phyloP scores from a whole-genome alignment of 2,797 vertebrate genomes.

The Mus caroli region DNA sequence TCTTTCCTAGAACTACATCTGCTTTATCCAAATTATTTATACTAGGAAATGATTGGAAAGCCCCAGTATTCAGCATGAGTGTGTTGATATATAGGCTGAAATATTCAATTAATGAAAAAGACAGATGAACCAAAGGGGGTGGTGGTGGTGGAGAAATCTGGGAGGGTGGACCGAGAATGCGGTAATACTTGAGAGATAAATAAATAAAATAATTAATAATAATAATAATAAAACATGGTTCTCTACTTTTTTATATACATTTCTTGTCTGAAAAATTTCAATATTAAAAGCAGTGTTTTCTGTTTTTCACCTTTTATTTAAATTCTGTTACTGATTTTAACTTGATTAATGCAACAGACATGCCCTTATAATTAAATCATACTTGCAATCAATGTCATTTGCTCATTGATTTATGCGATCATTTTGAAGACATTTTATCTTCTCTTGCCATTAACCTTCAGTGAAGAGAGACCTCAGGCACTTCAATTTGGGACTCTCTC shows the following conservation, averaged over 20 bases:
- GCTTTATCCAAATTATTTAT: too few relatives aligned
- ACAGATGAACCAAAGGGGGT: too few relatives aligned
- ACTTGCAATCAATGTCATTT: constrained; percentile 77
- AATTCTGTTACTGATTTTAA: constrained; percentile 74
- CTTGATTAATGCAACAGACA: constrained; percentile 78
- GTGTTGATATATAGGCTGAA: too few relatives aligned
- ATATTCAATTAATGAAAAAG: too few relatives aligned
- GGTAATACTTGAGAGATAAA: not conserved
- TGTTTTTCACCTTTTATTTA: constrained; percentile 61
- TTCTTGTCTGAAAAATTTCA: constrained; percentile 28
- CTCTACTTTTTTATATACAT: not conserved
- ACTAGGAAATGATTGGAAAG: too few relatives aligned
- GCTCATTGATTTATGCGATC: constrained; percentile 80
- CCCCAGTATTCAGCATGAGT: too few relatives aligned
- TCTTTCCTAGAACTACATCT: too few relatives aligned
- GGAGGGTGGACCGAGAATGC: not conserved
- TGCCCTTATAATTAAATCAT: constrained; percentile 75
- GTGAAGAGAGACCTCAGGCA: constrained; percentile 52
- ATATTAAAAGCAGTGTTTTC: not conserved
- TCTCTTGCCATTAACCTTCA: constrained; percentile 74
- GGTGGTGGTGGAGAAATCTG: not conserved
- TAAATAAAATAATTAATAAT: not conserved
- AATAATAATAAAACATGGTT: not conserved
- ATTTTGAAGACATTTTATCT: constrained; percentile 79
- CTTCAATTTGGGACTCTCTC: constrained; percentile 21